Base-by-base conservation (phyloP, 2,888 invertebrate species). In the Caenorhabditis panamensis region DNA sequence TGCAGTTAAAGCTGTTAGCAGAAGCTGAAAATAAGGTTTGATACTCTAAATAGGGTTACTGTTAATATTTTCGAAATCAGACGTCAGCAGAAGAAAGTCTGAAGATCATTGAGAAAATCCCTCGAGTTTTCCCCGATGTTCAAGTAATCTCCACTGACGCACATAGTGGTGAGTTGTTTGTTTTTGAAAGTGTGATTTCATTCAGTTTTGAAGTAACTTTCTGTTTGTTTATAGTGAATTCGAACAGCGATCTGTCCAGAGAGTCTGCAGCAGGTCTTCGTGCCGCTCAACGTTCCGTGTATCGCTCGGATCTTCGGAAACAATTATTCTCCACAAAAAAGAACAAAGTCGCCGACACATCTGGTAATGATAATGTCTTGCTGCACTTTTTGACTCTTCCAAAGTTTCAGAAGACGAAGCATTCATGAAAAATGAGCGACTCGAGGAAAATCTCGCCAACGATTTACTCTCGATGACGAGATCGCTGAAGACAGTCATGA, bases 381-480 rank as follows among this genome's bases (percentile, higher is more conserved):
- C 2, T 8, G 22, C 37, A 20, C 41, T 31, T 11, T 31, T 5
- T 26, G 9, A 36, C 22, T 5, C 9, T 41, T 54, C 26, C 11
- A 44, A 36, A 26, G 2, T 16, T 67, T 11, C 63, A 56, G 75
- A 64, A 82, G 95, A 96, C 90, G 94, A 95, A 28, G 92, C 96
- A 13, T 93, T 97, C 67, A 94, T 95, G 90, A 95, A 95, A 91
- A 96, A 97, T 91, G 94, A 95, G 89, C 94, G 95, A 84, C 94
- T 95, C 92, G 97, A 97, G 90, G 96, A 96, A 89, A 95, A 95
- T 91, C 94, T 97, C 26, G 96, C 97, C 0, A 95, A 96, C 88
- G 96, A 97, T 89, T 96, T 98, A 95, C 93, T 97, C n/a, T 92
- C 94, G 73, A 93, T 97, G 86, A 95, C 96, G 0, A 94, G 94